phyloP scores from a whole-genome alignment of 2,888 invertebrate genomes.

The Chloroclysta siterata region DNA sequence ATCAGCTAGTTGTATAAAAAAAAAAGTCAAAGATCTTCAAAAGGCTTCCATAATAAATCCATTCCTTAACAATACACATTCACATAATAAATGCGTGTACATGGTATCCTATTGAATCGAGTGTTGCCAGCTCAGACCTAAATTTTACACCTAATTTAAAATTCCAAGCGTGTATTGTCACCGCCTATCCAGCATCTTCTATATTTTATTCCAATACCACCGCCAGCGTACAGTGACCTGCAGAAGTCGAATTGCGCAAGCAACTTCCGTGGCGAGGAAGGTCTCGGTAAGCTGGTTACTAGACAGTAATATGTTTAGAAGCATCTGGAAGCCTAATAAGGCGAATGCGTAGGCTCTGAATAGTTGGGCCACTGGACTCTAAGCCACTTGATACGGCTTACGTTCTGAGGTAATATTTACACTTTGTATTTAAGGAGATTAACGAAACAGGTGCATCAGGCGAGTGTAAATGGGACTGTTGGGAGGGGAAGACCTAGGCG shows the following conservation, averaged over 20 bases:
- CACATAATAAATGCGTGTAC: constrained; percentile 17
- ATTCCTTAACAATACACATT: constrained; percentile 18
- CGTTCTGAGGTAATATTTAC: neutral
- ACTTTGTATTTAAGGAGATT: too few species aligned
- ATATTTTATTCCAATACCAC: constrained; percentile 64
- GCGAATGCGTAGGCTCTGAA: constrained; percentile 51
- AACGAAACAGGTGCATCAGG: too few species aligned
- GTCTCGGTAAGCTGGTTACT: constrained; percentile 42
- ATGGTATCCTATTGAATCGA: constrained; percentile 22
- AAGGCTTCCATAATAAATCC: constrained; percentile 12
- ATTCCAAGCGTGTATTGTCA: constrained; percentile 75
- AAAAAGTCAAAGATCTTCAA: too few species aligned
- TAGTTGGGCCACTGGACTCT: constrained; percentile 7
- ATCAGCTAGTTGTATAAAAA: too few species aligned
- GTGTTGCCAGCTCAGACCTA: constrained; percentile 49
- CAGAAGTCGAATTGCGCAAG: constrained; percentile 34
- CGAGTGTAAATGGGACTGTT: too few species aligned
- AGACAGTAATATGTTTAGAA: constrained; percentile 37
- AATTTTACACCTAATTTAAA: constrained; percentile 74
- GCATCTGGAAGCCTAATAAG: constrained; percentile 61
- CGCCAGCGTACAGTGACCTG: constrained; percentile 46
- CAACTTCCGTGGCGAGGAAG: constrained; percentile 15
- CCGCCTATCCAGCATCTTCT: constrained; percentile 73
- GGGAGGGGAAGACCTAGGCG: too few species aligned
- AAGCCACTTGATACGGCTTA: constrained; percentile 3